A percentile compares a stretch with the other conserved stretches of the same genome.
Evolutionary conservation across 1,140 invertebrate genomes (phyloP).

Genomic region (Ladona fulva): DNA sequence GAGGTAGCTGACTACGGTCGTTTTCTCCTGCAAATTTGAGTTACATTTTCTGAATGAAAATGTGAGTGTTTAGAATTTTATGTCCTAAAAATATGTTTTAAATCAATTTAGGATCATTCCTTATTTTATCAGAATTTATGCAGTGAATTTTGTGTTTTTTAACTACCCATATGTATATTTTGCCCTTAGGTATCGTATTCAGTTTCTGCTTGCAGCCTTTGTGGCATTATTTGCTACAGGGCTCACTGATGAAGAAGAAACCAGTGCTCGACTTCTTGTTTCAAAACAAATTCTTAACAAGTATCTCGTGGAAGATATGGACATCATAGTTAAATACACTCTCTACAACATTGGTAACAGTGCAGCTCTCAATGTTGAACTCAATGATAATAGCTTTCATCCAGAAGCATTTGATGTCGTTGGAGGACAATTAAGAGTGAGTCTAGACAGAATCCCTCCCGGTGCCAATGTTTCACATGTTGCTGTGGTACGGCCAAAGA

Average conservation of each 20-base stretch:
- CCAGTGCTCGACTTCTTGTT: slow-evolving; percentile 61
- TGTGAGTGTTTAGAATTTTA: too few species aligned
- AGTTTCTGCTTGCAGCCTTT: slow-evolving; percentile 11
- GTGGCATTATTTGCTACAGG: neutral
- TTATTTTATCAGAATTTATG: too few species aligned
- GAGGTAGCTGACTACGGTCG: too few species aligned
- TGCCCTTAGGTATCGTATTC: neutral
- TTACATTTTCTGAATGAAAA: too few species aligned
- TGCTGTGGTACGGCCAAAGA: slow-evolving; percentile 80
- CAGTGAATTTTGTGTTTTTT: neutral
- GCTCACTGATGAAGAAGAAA: slow-evolving; percentile 49
- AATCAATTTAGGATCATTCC: too few species aligned
- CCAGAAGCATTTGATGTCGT: slow-evolving; percentile 79
- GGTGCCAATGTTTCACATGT: slow-evolving; percentile 90
- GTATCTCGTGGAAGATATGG: slow-evolving; percentile 96
- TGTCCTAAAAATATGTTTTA: too few species aligned
- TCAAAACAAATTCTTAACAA: slow-evolving; percentile 92
- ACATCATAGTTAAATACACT: slow-evolving; percentile 88
- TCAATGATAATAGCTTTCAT: slow-evolving; percentile 84
- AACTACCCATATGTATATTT: neutral
- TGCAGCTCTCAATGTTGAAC: slow-evolving; percentile 77
- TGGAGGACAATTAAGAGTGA: slow-evolving; percentile 71
- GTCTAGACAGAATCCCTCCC: slow-evolving; percentile 82
- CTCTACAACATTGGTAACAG: slow-evolving; percentile 76
- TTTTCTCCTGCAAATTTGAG: too few species aligned